Evolutionary conservation across 2,888 invertebrate genomes (phyloP).

Genomic region (Eristalis intricaria): DNA sequence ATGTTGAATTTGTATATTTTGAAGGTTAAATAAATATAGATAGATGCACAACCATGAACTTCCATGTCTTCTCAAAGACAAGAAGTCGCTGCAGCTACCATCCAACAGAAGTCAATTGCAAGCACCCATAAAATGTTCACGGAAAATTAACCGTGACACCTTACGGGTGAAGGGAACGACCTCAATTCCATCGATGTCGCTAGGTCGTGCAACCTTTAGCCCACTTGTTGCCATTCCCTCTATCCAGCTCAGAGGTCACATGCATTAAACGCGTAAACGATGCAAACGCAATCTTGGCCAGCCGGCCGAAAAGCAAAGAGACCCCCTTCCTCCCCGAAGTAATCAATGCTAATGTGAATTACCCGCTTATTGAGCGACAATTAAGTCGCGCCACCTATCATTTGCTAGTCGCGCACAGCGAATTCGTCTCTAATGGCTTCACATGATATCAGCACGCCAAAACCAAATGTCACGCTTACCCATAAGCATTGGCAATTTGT

Average conservation of each 20-base stretch:
- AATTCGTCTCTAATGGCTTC: constrained; percentile 17
- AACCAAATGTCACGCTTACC: constrained; percentile 41
- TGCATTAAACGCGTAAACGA: background rate
- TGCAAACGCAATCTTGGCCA: background rate
- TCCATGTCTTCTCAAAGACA: no score
- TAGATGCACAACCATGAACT: no score
- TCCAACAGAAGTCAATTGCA: no score
- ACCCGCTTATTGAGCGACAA: background rate
- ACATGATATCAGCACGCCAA: constrained; percentile 19
- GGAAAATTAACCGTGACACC: no score
- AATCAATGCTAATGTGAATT: constrained; percentile 1
- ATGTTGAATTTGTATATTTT: no score
- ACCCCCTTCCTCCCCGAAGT: background rate
- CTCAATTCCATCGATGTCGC: no score
- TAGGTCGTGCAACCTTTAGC: background rate
- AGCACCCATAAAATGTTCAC: no score
- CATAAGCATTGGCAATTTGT: constrained; percentile 11
- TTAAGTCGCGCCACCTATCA: background rate
- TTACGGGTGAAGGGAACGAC: no score
- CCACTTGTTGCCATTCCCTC: background rate
- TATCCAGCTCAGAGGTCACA: background rate
- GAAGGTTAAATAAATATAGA: no score
- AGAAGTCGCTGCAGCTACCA: no score
- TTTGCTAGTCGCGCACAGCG: background rate
- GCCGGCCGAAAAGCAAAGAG: background rate